Base-by-base conservation (phyloP, 2,888 invertebrate species). In the Ashinkailepas kermadecensis region DNA sequence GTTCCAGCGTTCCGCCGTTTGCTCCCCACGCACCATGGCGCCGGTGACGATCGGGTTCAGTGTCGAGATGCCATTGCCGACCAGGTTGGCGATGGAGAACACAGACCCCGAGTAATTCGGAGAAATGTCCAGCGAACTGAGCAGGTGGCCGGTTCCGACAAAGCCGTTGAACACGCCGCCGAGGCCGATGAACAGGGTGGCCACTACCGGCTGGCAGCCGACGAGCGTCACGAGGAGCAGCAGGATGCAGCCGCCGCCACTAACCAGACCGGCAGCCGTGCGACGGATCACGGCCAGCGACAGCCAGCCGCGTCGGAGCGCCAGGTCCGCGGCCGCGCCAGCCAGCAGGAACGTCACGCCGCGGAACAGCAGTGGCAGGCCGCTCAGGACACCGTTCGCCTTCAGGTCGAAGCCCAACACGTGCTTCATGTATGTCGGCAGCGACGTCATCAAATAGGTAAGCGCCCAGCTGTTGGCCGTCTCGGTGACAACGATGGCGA, bases 371-470 rank as follows among this genome's bases (percentile, higher is more conserved):
- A 58, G 25, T 15, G 79, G 79, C 58, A 79, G 58, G 0, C 79
- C 58, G 59, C 58, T 58, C 58, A 79, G 25, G 0, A 13, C 58
- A 15, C 58, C 79, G 59, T 23, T 58, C 23, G 57, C 25, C 13
- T 39, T 54, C 79, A 79, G 59, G 79, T 79, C 79, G 25, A 58
- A 58, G 13, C 79, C 79, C 13, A 79, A 23, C 79, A 79, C 79
- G 23, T 79, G 23, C 79, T 79, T 79, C 57, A 79, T 79, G 25
- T 58, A 79, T 25, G 79, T 79, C 13, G 79, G 79, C 57, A 79
- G 57, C 23, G 57, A 79, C 13, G 57, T 79, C 58, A 79, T 58
- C 23, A 79, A 58, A 25, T 58, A 79, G 57, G 79, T 58, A 3
- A 58, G 79, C 6, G 58, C n/a, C 79, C 57, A 58, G 59, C 79